Evolutionary conservation across 2,797 vertebrate genomes (phyloP).

Genomic region (Delichon dasypus): DNA sequence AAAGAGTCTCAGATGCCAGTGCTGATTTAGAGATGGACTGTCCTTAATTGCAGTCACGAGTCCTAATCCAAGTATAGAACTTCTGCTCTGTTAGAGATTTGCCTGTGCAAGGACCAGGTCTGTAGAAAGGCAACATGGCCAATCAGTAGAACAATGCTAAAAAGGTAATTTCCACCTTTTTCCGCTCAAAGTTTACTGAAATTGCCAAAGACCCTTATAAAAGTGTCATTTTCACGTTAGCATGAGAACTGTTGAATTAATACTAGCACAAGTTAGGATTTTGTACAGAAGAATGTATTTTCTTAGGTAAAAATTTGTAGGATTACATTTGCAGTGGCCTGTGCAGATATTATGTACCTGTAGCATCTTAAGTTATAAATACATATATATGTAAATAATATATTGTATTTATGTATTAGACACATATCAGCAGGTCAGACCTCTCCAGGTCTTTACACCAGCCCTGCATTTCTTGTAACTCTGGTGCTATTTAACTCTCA

Average conservation of each 20-base stretch:
- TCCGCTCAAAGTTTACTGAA: neutral
- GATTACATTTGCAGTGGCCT: neutral
- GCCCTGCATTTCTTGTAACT: neutral
- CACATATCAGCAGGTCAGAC: neutral
- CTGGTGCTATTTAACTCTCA: conserved; percentile 23
- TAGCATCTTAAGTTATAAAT: neutral
- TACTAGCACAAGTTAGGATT: neutral
- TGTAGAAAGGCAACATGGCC: neutral
- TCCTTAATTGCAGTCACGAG: neutral
- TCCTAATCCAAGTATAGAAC: neutral
- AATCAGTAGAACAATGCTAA: neutral
- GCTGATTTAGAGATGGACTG: neutral
- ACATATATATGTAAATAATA: neutral
- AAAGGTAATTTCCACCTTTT: neutral
- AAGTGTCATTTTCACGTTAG: neutral
- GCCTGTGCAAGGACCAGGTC: neutral
- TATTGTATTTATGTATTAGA: neutral
- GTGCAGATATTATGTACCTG: neutral
- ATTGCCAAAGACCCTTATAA: neutral
- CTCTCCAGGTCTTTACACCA: neutral
- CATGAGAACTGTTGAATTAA: neutral
- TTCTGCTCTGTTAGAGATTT: neutral
- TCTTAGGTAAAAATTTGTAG: neutral
- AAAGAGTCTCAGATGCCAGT: neutral
- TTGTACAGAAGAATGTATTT: neutral